These are phyloP conservation scores for Megalopta genalis DNA, from an alignment of 1,140 invertebrate species.

Conservation along the genomic window DNA sequence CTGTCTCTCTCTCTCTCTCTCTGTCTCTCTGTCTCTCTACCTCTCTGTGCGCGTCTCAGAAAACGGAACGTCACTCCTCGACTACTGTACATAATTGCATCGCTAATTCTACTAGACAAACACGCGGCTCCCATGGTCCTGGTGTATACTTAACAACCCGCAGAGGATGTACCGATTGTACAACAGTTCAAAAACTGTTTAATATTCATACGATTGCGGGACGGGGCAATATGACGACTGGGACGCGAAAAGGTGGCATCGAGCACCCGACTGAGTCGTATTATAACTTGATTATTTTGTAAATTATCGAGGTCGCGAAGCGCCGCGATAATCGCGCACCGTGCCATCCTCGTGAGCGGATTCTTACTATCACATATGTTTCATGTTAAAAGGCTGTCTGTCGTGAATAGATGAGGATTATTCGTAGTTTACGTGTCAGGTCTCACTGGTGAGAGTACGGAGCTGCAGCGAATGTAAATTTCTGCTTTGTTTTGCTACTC, in stretches of 20 bases:
- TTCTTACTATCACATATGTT: too few relatives aligned
- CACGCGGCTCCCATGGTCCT: constrained; percentile 8
- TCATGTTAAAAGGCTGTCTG: too few relatives aligned
- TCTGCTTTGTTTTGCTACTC: too few relatives aligned
- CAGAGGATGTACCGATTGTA: constrained; percentile 38
- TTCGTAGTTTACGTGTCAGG: too few relatives aligned
- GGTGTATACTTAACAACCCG: constrained; percentile 37
- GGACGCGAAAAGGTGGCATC: background rate
- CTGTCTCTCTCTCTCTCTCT: too few relatives aligned
- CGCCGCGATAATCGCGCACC: background rate
- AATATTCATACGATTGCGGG: constrained; percentile 32
- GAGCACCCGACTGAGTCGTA: background rate
- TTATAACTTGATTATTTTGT: background rate
- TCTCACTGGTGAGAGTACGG: too few relatives aligned
- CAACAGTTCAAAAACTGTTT: constrained; percentile 42
- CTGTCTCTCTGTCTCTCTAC: too few relatives aligned
- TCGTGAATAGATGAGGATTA: too few relatives aligned
- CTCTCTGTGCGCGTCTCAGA: constrained; percentile 16
- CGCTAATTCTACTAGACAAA: constrained; percentile 42
- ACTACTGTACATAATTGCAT: constrained; percentile 37
- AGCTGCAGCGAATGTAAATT: too few relatives aligned
- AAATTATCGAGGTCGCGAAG: too few relatives aligned
- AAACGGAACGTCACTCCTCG: constrained; percentile 30
- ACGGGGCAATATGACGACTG: constrained; percentile 1
- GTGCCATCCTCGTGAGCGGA: too few relatives aligned